Conservation (phyloP, 2,113 vertebrate genomes). For the Dasyornis broadbenti region DNA sequence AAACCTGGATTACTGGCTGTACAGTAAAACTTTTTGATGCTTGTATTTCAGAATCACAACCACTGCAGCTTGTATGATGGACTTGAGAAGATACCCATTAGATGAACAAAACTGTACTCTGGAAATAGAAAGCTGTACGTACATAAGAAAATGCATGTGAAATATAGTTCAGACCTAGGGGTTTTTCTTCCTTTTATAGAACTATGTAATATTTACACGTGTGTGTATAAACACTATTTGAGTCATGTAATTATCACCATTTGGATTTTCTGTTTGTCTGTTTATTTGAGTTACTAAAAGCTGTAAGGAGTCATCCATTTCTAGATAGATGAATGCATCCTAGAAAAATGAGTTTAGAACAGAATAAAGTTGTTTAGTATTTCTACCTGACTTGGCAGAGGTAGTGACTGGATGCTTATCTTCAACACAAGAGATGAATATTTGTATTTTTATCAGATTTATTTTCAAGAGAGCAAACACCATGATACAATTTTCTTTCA, state of each 20-base stretch:
- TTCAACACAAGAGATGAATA: background rate
- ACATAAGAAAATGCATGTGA: background rate
- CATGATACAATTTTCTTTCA: slow-evolving; percentile 46
- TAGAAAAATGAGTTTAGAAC: background rate
- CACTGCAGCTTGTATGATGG: slow-evolving; percentile 99
- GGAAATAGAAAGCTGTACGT: slow-evolving; percentile 99
- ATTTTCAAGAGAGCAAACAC: slow-evolving; percentile 24
- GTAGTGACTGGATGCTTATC: slow-evolving; percentile 5
- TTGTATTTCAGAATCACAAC: slow-evolving; percentile 90
- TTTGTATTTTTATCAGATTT: slow-evolving; percentile 39
- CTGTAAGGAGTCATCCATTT: background rate
- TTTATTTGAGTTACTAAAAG: background rate
- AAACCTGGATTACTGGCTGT: background rate
- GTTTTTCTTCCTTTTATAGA: background rate
- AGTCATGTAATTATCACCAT: background rate
- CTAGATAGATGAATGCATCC: background rate
- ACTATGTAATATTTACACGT: background rate
- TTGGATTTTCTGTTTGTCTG: background rate
- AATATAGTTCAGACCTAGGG: background rate
- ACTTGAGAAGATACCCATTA: slow-evolving; percentile 93
- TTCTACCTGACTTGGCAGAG: slow-evolving; percentile 32
- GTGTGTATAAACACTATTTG: background rate
- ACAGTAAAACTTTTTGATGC: background rate
- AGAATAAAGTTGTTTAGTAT: background rate
- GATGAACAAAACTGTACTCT: slow-evolving; percentile 94